Percentiles rank a stretch among this genome's conserved stretches.
Evolutionary conservation across 2,113 vertebrate species (phyloP).

Genomic region (Vombatus ursinus): DNA sequence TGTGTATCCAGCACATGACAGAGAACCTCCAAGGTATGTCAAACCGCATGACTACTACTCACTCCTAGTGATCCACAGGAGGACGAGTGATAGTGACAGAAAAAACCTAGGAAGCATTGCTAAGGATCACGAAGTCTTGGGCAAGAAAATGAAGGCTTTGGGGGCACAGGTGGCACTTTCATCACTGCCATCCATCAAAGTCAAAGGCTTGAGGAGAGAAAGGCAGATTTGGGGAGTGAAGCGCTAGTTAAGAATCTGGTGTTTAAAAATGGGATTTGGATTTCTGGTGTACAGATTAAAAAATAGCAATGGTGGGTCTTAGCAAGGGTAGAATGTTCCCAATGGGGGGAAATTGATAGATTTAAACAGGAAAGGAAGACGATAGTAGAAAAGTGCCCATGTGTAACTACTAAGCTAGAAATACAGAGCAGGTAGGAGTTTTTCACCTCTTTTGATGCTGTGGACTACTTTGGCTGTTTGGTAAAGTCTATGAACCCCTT

Average conservation of each 20-base stretch:
- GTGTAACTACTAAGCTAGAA: background rate
- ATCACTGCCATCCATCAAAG: background rate
- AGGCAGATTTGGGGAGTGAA: background rate
- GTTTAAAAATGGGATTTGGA: background rate
- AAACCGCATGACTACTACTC: background rate
- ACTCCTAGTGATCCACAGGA: background rate
- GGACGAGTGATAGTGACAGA: background rate
- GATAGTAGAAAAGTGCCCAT: background rate
- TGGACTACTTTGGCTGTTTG: background rate
- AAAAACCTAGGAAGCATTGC: background rate
- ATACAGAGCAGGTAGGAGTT: background rate
- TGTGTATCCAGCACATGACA: background rate
- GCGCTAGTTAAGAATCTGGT: background rate
- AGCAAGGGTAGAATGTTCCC: background rate
- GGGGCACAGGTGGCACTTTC: background rate
- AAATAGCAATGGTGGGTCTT: background rate
- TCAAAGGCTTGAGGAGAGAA: background rate
- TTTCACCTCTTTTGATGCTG: background rate
- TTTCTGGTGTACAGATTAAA: background rate
- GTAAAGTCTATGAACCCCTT: background rate
- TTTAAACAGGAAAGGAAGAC: background rate
- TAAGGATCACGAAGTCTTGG: background rate
- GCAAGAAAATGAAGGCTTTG: background rate
- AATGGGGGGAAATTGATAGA: background rate
- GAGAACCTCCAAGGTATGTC: background rate